phyloP scores from a whole-genome alignment of 2,113 vertebrate genomes.

The Bos taurus region DNA sequence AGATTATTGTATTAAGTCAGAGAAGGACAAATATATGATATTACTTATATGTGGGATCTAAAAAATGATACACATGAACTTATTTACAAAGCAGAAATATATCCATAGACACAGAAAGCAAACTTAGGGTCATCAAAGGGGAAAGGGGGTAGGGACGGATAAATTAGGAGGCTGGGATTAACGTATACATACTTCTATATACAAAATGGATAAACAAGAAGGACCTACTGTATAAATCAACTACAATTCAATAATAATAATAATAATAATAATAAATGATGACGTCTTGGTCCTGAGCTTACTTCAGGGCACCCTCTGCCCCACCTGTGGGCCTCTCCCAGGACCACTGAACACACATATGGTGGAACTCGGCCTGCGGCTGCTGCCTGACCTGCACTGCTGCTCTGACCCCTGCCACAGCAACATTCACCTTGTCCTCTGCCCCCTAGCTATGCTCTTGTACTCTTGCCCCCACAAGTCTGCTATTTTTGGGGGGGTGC shows the following conservation, averaged over 20 bases:
- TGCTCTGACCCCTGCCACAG: no score
- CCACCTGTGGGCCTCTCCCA: not conserved
- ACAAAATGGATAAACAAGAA: not conserved
- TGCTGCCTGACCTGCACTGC: accelerated
- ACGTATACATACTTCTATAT: accelerated
- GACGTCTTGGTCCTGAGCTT: accelerated
- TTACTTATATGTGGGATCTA: no score
- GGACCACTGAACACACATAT: accelerated
- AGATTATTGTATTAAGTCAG: not conserved
- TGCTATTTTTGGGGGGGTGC: not conserved
- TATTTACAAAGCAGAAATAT: not conserved
- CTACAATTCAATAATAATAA: not conserved
- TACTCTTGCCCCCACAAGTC: not conserved
- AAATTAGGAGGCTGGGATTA: not conserved
- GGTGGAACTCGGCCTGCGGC: accelerated
- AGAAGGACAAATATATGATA: not conserved
- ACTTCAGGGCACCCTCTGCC: not conserved
- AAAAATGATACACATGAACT: not conserved
- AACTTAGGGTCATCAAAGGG: not conserved
- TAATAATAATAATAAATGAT: not conserved
- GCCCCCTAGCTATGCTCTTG: not conserved
- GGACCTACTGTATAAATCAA: not conserved
- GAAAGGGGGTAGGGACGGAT: not conserved
- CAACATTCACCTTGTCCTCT: accelerated
- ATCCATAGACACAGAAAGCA: not conserved